Evolutionary conservation across 2,113 vertebrate species (phyloP).

Genomic region (Polyodon spathula): DNA sequence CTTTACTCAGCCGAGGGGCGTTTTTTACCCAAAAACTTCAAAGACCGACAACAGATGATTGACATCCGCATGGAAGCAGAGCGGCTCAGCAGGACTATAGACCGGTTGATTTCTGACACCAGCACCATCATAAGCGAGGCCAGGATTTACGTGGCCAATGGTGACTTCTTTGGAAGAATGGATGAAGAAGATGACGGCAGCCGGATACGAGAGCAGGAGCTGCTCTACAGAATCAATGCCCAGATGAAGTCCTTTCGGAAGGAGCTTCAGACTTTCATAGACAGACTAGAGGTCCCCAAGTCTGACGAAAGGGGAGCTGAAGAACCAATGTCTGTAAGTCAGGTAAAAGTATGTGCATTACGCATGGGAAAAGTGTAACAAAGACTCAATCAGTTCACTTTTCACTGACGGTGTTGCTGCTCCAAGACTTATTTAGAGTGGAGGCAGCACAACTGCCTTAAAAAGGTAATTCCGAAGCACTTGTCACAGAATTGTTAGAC

Average conservation of each 20-base stretch:
- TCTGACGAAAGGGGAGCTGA: conserved; percentile 76
- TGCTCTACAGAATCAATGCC: conserved; percentile 91
- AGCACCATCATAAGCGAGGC: conserved; percentile 95
- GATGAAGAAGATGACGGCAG: conserved; percentile 91
- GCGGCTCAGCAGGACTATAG: conserved; percentile 88
- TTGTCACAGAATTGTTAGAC: too few relatives aligned
- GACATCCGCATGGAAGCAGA: conserved; percentile 94
- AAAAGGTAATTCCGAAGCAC: too few relatives aligned
- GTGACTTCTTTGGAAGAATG: conserved; percentile 85
- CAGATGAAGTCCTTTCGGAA: conserved; percentile 98
- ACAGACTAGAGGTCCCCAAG: conserved; percentile 92
- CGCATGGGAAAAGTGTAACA: neutral
- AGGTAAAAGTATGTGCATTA: conserved; percentile 45
- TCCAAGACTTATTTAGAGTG: too few relatives aligned
- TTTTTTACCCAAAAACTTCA: conserved; percentile 81
- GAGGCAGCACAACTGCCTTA: too few relatives aligned
- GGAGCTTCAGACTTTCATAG: conserved; percentile 93
- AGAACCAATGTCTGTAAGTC: conserved; percentile 95
- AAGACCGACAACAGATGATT: conserved; percentile 93
- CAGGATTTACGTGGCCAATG: conserved; percentile 82
- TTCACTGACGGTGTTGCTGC: too few relatives aligned
- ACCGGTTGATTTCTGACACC: conserved; percentile 89
- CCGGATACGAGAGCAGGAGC: conserved; percentile 90
- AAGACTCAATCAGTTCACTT: too few relatives aligned
- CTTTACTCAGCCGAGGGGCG: conserved; percentile 77